Conservation (phyloP, 1,140 invertebrate genomes). For the Drosophila pallidifrons region DNA sequence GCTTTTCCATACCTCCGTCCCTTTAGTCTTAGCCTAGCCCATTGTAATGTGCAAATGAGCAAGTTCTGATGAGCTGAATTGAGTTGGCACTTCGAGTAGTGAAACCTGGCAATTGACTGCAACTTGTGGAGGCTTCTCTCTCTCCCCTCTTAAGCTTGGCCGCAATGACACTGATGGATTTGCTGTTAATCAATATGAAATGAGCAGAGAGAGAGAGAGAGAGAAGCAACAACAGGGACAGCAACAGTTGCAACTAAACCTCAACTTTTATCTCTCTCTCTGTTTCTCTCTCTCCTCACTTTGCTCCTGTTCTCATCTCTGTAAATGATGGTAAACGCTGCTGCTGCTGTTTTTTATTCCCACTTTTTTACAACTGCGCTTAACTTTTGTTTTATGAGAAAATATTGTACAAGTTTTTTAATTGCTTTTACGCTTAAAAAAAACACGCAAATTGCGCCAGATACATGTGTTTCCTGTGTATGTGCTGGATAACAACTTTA, state of each 20-base stretch:
- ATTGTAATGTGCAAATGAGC: conserved; percentile 61
- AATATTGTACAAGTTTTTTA: conserved; percentile 69
- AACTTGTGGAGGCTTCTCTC: background rate
- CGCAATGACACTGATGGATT: conserved; percentile 81
- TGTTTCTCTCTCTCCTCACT: background rate
- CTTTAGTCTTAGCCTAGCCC: conserved; percentile 10
- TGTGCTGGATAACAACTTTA: conserved; percentile 45
- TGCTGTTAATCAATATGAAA: conserved; percentile 79
- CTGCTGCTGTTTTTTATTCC: conserved; percentile 10
- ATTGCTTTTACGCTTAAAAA: conserved; percentile 63
- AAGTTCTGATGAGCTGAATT: conserved; percentile 48
- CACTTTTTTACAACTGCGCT: conserved; percentile 32
- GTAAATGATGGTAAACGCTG: conserved; percentile 43
- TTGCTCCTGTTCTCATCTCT: conserved; percentile 11
- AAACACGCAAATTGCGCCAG: conserved; percentile 47
- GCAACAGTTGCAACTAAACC: conserved; percentile 22
- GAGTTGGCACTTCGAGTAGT: conserved; percentile 33
- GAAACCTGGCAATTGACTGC: conserved; percentile 19
- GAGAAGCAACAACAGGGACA: background rate
- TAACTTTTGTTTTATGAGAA: conserved; percentile 69
- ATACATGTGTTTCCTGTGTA: conserved; percentile 1
- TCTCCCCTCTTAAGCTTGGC: conserved; percentile 10
- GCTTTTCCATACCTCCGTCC: background rate
- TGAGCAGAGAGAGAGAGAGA: conserved; percentile 50
- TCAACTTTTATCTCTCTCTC: background rate